A percentile compares a stretch with the other conserved stretches of the same genome.
Conservation (phyloP, 2,888 invertebrate species). For the Rhodophaea formosa region DNA sequence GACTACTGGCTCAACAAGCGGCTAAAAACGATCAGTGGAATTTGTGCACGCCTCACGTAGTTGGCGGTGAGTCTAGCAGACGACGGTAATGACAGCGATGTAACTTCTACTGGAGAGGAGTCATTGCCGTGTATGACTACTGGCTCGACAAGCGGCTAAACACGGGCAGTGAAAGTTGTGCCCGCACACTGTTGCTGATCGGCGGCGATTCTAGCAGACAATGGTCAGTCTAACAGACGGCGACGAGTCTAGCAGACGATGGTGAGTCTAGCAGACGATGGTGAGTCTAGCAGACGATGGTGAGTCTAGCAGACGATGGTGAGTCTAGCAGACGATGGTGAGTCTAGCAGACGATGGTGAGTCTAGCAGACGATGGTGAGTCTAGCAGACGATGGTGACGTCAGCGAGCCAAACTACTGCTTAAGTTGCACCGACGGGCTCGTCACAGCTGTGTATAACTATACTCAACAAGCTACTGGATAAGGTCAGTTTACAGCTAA, state of each 20-base stretch:
- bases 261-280: background rate
- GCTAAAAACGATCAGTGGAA: constrained; percentile 84
- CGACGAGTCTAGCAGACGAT: background rate
- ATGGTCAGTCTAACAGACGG: no score
- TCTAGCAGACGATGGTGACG: constrained; percentile 53
- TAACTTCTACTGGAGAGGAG: no score
- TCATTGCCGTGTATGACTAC: background rate
- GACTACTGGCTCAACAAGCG: constrained; percentile 99
- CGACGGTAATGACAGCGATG: no score
- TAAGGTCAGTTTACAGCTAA: background rate
- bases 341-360: no score
- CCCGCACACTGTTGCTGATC: no score
- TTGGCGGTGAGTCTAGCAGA: no score
- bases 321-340: background rate
- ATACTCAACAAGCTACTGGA: constrained; percentile 98
- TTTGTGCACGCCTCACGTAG: no score
- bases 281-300: constrained; percentile 85
- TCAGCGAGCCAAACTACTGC: constrained; percentile 95
- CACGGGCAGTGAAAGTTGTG: constrained; percentile 31
- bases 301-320: no score
- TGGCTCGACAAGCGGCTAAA: background rate
- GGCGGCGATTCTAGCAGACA: no score
- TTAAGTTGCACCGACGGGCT: constrained; percentile 96
- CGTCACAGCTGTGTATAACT: constrained; percentile 99
- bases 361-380: background rate